phyloP scores from a whole-genome alignment of 2,797 vertebrate genomes.

The Anisognathus igniventris region DNA sequence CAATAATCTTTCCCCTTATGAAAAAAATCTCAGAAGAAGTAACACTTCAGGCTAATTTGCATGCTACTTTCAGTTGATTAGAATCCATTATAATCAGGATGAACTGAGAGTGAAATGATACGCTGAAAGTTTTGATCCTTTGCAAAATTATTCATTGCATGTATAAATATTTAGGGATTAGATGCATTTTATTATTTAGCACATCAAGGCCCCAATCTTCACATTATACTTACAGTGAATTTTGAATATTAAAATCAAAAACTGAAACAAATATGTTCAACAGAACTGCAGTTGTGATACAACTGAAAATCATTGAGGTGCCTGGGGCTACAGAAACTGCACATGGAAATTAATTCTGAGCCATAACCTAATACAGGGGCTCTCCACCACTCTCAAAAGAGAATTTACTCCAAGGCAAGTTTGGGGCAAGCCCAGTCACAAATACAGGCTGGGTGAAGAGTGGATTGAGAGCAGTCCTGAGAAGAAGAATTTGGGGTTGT shows the following conservation, averaged over 20 bases:
- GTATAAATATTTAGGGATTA: background rate
- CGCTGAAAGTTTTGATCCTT: background rate
- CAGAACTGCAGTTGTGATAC: background rate
- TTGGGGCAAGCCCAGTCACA: background rate
- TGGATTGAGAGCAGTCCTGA: background rate
- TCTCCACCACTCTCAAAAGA: background rate
- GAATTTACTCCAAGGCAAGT: background rate
- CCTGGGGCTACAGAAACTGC: background rate
- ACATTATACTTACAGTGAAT: background rate
- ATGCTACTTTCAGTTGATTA: background rate
- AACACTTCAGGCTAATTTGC: background rate
- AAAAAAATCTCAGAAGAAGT: background rate
- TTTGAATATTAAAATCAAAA: background rate
- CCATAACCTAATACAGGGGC: accelerated
- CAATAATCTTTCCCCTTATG: background rate
- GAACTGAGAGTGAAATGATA: background rate
- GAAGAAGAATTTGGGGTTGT: background rate
- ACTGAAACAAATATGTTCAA: background rate
- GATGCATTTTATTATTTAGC: background rate
- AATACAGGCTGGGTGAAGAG: background rate
- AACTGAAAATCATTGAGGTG: background rate
- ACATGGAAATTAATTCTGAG: background rate
- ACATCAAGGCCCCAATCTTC: accelerated
- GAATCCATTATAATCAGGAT: background rate
- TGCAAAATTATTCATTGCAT: background rate